Base-by-base conservation (phyloP, 2,888 invertebrate species). In the Napeogenes sylphis region DNA sequence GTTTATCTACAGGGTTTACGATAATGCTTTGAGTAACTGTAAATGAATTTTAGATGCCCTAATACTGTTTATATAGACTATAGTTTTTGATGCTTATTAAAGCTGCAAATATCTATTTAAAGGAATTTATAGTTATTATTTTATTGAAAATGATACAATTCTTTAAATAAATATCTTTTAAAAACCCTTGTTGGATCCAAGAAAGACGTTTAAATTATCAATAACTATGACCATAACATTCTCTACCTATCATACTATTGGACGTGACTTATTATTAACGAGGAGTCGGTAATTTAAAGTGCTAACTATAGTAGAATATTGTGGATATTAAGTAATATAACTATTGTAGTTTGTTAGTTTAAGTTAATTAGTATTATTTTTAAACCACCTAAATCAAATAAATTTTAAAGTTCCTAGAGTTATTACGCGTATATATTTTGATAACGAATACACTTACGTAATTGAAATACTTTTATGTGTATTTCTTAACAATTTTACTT, bases 151-250 rank as follows among this genome's bases (percentile, higher is more conserved):
- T 42, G 5, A 42, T 10, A 10, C 10, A 10, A 10, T 10, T 42
- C 10, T 10, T 2, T 8, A 42, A 42, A 42, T 42, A 12, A 42
- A 42, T 3, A 42, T 12, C 5, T 42, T 30, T 38, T 21, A 5
- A 55, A 45, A 55, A 58, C 33, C 33, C 46, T 14, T 35, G 47
- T 35, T 8, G 14, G 33, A 14, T 21, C 21, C 6, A 45, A 46
- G 47, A 45, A 47, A 47, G 33, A 47, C 33, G 35, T 58, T 32
- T 35, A 45, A 32, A 45, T 57, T 45, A 57, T 46, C 56, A 53
- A 59, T 59, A 59, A 63, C 59, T 55, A 56, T 53, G 45, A 59
- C 55, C 38, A 58, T 42, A 56, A 59, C 59, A 59, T 56, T 59
- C 59, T 63, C 63, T 55, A 45, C 56, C 59, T 59, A 63, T 59